Base-by-base conservation (phyloP, 2,797 vertebrate species). In the Tragelaphus oryx region DNA sequence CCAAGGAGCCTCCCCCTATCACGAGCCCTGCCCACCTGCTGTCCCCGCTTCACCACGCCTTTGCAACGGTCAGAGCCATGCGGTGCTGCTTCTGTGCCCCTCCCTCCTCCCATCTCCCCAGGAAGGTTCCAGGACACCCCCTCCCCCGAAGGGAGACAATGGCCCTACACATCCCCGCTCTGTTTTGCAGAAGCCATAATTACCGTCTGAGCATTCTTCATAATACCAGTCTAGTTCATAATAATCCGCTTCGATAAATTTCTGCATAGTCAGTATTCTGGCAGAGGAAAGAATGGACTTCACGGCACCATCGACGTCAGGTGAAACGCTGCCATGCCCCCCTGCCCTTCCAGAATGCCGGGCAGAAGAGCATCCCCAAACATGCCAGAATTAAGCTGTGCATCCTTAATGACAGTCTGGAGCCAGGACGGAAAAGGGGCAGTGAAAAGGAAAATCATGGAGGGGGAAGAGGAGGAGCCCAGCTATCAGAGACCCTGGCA, bases 191-290 rank as follows among this genome's bases (percentile, higher is more conserved):
- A 96, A 89, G 74, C 50, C 93, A 87, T 97, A 98, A 99, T 99
- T 99, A 99, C 99, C 99, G 97, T 99, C 99, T 1, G 99, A 98
- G 96, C 99, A 99, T 98, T 99, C 99, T 97, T 99, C 99, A 98
- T 99, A 99, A 98, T 99, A 99, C 99, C 99, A 99, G 98, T 99
- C 99, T 98, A 99, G 98, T 94, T 99, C 99, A 95, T 99, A 99
- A 98, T 99, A 99, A 98, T 99, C 99, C 97, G 99, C 99, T 98
- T 99, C 99, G 80, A 99, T 99, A 97, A 99, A 99, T 99, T 99
- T 99, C 99, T 99, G 99, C 98, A 99, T 99, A 99, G 99, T 99
- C 98, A 98, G 98, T 96, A 96, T 98, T 97, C 97, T 98, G 93
- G 98, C 97, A 97, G 95, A 94, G 97, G 96, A 94, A 54, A 22